A percentile compares a stretch with the other conserved stretches of the same genome.
Evolutionary conservation across 2,113 vertebrate species (phyloP).

Genomic region (Phalacrocorax carbo): DNA sequence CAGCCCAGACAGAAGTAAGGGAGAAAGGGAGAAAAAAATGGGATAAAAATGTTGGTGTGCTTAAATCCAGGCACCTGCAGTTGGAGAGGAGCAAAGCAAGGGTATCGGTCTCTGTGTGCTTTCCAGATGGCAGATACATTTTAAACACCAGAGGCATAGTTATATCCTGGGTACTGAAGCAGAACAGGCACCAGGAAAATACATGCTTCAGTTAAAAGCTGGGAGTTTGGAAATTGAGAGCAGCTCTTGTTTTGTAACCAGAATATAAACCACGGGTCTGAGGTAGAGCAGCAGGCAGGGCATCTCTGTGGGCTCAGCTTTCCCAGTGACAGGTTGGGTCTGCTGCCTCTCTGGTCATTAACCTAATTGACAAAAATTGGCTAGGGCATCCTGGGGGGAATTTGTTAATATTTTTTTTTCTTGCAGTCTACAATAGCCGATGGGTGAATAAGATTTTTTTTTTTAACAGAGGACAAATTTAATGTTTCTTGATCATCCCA

Average conservation of each 20-base stretch:
- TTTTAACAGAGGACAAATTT: background rate
- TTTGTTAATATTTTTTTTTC: background rate
- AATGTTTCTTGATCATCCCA: background rate
- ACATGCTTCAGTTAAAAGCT: background rate
- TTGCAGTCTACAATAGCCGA: background rate
- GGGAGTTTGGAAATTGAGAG: background rate
- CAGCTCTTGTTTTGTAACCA: background rate
- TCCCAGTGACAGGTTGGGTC: too few species aligned
- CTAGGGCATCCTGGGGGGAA: background rate
- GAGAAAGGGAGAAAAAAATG: background rate
- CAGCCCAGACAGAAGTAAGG: background rate
- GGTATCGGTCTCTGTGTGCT: background rate
- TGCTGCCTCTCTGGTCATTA: background rate
- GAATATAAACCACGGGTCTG: background rate
- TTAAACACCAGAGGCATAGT: background rate
- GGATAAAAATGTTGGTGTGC: background rate
- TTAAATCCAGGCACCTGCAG: background rate
- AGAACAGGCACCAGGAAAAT: background rate
- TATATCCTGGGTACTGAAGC: background rate
- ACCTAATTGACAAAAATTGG: background rate
- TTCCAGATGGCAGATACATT: slow-evolving; percentile 12
- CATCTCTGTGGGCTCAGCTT: background rate
- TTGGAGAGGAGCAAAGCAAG: background rate
- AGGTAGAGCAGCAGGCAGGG: background rate
- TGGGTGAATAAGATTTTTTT: background rate